Evolutionary conservation across 1,140 invertebrate species (phyloP).

Genomic region (Paracyclopina nana): DNA sequence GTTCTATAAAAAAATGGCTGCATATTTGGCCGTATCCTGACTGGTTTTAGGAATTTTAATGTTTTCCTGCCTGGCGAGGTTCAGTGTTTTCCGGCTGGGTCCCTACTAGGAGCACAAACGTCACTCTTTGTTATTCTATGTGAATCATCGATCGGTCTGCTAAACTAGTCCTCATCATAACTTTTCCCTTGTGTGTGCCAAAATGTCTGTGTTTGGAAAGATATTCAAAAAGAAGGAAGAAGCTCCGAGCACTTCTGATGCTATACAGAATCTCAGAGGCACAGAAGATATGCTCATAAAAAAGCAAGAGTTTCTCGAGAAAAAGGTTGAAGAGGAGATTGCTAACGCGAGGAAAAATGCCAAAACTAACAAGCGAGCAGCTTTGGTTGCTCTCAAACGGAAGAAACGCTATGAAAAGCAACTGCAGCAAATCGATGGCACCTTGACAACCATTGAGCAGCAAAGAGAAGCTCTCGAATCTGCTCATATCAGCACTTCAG

Average conservation of each 20-base stretch:
- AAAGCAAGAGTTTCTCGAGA: slow-evolving; percentile 91
- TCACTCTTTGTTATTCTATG: too few species aligned
- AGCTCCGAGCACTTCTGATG: slow-evolving; percentile 74
- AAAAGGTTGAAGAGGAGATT: slow-evolving; percentile 80
- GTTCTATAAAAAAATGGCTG: too few species aligned
- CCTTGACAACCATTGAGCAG: slow-evolving; percentile 92
- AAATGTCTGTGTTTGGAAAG: too few species aligned
- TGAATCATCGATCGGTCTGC: too few species aligned
- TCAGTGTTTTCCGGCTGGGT: too few species aligned
- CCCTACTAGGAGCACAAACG: too few species aligned
- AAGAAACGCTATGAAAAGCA: slow-evolving; percentile 56
- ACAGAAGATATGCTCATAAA: slow-evolving; percentile 96
- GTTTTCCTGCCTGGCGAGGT: too few species aligned
- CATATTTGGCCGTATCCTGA: too few species aligned
- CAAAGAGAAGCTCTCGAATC: slow-evolving; percentile 93
- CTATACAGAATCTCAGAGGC: slow-evolving; percentile 87
- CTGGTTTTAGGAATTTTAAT: too few species aligned
- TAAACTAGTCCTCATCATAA: too few species aligned
- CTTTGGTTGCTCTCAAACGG: slow-evolving; percentile 79
- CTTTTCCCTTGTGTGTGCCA: too few species aligned
- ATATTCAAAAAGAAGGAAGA: slow-evolving; percentile 69
- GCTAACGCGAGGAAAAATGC: slow-evolving; percentile 74
- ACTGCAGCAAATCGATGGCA: slow-evolving; percentile 93
- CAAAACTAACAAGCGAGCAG: slow-evolving; percentile 91
- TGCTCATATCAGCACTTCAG: slow-evolving; percentile 95